Percentiles rank a stretch among this genome's conserved stretches.
Conservation (phyloP, 2,888 invertebrate species). For the Smittia aterrima region DNA sequence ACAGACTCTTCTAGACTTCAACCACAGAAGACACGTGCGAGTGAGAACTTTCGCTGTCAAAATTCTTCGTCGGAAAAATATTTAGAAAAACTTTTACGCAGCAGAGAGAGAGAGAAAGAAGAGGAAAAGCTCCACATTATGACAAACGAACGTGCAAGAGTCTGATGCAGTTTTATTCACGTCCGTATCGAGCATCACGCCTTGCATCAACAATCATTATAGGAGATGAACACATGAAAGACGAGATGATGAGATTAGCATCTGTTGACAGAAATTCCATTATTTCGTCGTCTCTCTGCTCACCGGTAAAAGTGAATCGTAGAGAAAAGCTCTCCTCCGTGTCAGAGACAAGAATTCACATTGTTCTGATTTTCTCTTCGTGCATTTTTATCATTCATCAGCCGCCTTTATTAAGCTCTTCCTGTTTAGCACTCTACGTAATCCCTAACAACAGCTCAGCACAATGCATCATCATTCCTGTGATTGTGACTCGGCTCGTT, state of each 20-base stretch:
- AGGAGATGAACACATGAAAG: neutral
- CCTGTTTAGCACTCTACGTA: constrained; percentile 2
- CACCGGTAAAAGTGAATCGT: neutral
- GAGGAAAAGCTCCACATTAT: too few relatives aligned
- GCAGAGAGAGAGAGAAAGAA: too few relatives aligned
- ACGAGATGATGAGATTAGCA: neutral
- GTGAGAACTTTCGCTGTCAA: too few relatives aligned
- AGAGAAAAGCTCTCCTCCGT: too few relatives aligned
- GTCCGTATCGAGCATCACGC: neutral
- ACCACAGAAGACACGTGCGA: too few relatives aligned
- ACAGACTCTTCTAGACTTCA: too few relatives aligned
- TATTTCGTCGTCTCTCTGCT: neutral
- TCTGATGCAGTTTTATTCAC: neutral
- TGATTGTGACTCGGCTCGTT: too few relatives aligned
- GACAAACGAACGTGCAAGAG: neutral
- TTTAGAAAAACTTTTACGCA: too few relatives aligned
- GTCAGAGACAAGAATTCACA: constrained; percentile 5
- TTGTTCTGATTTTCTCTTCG: neutral
- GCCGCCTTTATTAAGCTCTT: constrained; percentile 8
- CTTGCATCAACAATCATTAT: constrained; percentile 7
- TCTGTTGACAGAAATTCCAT: constrained; percentile 8
- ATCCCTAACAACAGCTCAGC: neutral
- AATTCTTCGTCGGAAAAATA: too few relatives aligned
- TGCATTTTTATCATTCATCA: constrained; percentile 11
- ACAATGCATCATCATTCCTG: too few relatives aligned